Conservation (phyloP, 2,888 invertebrate genomes). For the Altica lythri region DNA sequence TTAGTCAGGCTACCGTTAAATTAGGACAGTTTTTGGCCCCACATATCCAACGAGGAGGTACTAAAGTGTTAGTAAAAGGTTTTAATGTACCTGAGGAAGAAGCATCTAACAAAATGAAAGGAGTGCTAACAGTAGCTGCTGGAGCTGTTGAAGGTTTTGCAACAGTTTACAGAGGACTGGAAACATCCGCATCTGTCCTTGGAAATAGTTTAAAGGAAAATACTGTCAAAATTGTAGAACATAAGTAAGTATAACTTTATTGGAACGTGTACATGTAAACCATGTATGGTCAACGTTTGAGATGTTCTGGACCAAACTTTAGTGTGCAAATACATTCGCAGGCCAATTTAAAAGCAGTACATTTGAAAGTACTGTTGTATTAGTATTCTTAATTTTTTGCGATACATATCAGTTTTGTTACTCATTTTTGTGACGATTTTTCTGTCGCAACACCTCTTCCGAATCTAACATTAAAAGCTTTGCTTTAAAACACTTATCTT, state of each 20-base stretch:
- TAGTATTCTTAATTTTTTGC: too few species aligned
- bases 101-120: slow-evolving; percentile 63
- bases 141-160: slow-evolving; percentile 74
- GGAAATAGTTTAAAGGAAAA: slow-evolving; percentile 69
- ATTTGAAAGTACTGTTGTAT: too few species aligned
- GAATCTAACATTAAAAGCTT: too few species aligned
- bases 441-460: too few species aligned
- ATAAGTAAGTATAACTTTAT: slow-evolving; percentile 71
- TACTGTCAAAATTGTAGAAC: slow-evolving; percentile 73
- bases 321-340: too few species aligned
- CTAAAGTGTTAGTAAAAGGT: slow-evolving; percentile 62
- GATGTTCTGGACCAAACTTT: too few species aligned
- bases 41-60: slow-evolving; percentile 68
- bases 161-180: slow-evolving; percentile 72
- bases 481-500: too few species aligned
- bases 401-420: too few species aligned
- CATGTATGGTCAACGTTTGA: too few species aligned
- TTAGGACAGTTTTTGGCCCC: slow-evolving; percentile 72
- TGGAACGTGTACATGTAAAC: too few species aligned
- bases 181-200: slow-evolving; percentile 70
- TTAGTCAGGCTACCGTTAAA: slow-evolving; percentile 70
- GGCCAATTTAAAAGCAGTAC: too few species aligned
- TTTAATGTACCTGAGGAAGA: slow-evolving; percentile 61
- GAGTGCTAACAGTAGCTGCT: slow-evolving; percentile 68
- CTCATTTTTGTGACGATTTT: too few species aligned